Base-by-base conservation (phyloP, 2,113 vertebrate genomes). In the Jaculus jaculus region DNA sequence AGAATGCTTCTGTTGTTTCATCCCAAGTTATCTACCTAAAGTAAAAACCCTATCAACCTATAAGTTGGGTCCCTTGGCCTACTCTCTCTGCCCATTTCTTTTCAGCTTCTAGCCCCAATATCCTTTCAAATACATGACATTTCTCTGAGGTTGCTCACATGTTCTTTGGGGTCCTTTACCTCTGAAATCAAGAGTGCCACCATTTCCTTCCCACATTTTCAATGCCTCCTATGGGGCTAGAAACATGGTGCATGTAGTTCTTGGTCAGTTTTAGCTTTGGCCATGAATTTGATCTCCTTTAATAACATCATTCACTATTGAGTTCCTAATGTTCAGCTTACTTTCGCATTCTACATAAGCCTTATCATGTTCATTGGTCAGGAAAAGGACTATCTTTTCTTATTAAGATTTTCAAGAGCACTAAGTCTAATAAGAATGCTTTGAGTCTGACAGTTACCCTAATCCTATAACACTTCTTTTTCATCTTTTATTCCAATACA, bases 41-140 rank as follows among this genome's bases (percentile, higher is more conserved):
- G 3, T 5, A 60, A 73, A 51, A 42, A 74, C 1, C 30, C 10
- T 3, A 54, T 32, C 26, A 32, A 23, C 51, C 23, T 7, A 28
- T 37, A 39, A 23, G 13, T 32, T 28, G 2, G 47, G n/a, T 11
- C 3, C 37, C 51, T 71, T 10, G 5, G 12, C 7, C 65, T 39
- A n/a, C 8, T 20, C 66, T 65, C 6, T 28, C 6, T 72, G 17
- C 28, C 7, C 54, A 37, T 3, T 7, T 5, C 17, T 6, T 24
- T 37, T 21, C 7, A 3, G 3, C 4, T 11, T 13, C 39, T 26
- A 58, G 34, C 2, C 8, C 8, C 9, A 21, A 2, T 2, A 3
- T 23, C 30, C 21, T 71, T 72, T 61, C 15, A 32, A 15, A n/a
- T 47, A 42, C 16, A 23, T 26, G 4, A 5, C 65, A 10, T 18